Evolutionary conservation across 2,888 invertebrate species (phyloP).

Genomic region (Serripes groenlandicus): DNA sequence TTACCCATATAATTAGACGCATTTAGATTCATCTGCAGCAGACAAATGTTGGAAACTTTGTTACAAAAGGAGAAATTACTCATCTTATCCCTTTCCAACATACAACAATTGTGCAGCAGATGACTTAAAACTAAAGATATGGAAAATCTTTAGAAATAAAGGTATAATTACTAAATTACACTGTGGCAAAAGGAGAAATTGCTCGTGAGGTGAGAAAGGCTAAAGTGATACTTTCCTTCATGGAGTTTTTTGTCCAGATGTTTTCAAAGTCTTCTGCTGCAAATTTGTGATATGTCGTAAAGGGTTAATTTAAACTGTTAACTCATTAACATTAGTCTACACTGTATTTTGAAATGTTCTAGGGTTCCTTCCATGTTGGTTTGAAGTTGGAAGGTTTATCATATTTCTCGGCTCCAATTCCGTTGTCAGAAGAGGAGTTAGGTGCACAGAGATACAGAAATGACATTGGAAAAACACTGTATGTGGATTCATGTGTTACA

Average conservation of each 20-base stretch:
- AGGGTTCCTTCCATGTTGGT: slow-evolving; percentile 85
- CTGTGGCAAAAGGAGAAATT: not conserved
- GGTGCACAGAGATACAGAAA: slow-evolving; percentile 89
- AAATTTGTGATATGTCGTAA: not conserved
- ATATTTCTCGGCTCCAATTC: slow-evolving; percentile 88
- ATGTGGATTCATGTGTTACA: slow-evolving; percentile 88
- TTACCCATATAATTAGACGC: too few species aligned
- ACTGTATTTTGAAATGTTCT: not conserved
- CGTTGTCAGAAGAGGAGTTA: slow-evolving; percentile 89
- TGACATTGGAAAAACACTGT: slow-evolving; percentile 89
- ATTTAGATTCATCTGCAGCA: too few species aligned
- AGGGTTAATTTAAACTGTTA: too few species aligned
- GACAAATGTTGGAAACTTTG: too few species aligned
- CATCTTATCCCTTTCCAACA: too few species aligned
- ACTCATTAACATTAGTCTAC: too few species aligned
- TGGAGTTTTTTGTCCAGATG: too few species aligned
- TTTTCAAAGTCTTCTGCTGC: not conserved
- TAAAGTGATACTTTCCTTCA: too few species aligned
- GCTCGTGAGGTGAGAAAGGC: not conserved
- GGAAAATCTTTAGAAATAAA: not conserved
- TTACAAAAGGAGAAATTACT: too few species aligned
- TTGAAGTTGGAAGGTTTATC: slow-evolving; percentile 87
- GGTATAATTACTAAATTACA: not conserved
- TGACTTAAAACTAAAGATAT: too few species aligned
- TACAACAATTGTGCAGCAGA: too few species aligned